Conservation (phyloP, 2,888 invertebrate species). For the Hirtodrosophila duncani region DNA sequence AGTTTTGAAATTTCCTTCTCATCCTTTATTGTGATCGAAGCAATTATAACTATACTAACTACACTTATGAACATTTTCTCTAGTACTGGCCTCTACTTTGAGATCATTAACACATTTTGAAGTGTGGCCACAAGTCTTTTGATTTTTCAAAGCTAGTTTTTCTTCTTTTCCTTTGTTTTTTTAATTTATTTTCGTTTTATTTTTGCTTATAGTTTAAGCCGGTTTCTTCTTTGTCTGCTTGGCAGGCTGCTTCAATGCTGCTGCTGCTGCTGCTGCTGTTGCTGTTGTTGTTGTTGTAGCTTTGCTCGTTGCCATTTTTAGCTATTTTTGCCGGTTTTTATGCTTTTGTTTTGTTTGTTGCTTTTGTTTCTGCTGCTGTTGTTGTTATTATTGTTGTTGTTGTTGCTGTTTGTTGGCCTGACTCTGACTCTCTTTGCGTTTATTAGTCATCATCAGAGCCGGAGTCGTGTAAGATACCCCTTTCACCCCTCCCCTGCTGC, state of each 20-base stretch:
- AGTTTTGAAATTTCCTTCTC: too few species aligned
- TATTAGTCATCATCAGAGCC: conserved; percentile 54
- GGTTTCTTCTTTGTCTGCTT: conserved; percentile 62
- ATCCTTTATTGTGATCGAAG: too few species aligned
- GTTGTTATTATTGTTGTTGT: conserved; percentile 40
- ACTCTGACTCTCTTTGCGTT: conserved; percentile 19
- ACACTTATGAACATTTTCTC: too few species aligned
- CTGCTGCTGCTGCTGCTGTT: too few species aligned
- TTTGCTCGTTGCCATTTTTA: conserved; percentile 39
- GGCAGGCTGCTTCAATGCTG: too few species aligned
- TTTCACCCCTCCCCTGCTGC: neutral
- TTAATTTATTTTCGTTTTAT: conserved; percentile 11
- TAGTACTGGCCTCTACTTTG: too few species aligned
- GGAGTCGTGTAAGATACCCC: too few species aligned
- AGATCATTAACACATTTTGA: too few species aligned
- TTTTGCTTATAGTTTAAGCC: conserved; percentile 41
- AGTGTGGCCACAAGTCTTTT: conserved; percentile 1
- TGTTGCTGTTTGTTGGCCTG: conserved; percentile 24
- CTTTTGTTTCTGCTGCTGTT: conserved; percentile 19
- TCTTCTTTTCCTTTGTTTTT: conserved; percentile 11
- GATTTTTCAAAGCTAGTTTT: neutral
- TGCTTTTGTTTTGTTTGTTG: conserved; percentile 26
- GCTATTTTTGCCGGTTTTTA: conserved; percentile 59
- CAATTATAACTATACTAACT: too few species aligned
- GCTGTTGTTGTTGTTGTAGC: neutral